phyloP scores from a whole-genome alignment of 1,140 invertebrate genomes.

The Drosophila repletoides region DNA sequence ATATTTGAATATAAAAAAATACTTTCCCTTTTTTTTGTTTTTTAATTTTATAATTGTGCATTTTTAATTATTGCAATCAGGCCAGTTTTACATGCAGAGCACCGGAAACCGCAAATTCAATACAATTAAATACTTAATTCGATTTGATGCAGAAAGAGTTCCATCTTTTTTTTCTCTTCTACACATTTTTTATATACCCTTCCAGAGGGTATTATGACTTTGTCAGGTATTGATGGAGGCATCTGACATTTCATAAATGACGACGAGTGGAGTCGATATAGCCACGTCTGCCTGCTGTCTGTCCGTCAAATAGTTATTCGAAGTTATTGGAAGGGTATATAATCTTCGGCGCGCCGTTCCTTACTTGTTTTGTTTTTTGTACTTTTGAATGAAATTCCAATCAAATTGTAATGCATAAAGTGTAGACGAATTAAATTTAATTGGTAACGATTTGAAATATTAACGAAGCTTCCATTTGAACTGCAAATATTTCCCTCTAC shows the following conservation, averaged over 20 bases:
- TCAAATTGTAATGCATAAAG: conserved; percentile 38
- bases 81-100: background rate
- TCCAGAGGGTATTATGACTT: no score
- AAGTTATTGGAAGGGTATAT: no score
- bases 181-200: background rate
- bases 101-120: conserved; percentile 36
- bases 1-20: background rate
- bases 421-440: conserved; percentile 56
- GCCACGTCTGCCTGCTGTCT: no score
- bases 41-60: background rate
- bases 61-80: conserved; percentile 23
- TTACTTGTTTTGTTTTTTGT: background rate
- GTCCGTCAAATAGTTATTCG: no score
- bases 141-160: conserved; percentile 27
- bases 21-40: background rate
- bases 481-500: conserved; percentile 10
- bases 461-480: conserved; percentile 42
- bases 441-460: conserved; percentile 63
- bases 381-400: background rate
- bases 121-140: conserved; percentile 36
- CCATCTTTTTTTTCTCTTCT: background rate
- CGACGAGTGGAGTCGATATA: no score
- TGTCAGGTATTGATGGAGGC: no score
- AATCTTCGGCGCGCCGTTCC: no score
- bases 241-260: no score